Evolutionary conservation across 2,113 vertebrate genomes (phyloP).

Genomic region (Nesogale talazaci): DNA sequence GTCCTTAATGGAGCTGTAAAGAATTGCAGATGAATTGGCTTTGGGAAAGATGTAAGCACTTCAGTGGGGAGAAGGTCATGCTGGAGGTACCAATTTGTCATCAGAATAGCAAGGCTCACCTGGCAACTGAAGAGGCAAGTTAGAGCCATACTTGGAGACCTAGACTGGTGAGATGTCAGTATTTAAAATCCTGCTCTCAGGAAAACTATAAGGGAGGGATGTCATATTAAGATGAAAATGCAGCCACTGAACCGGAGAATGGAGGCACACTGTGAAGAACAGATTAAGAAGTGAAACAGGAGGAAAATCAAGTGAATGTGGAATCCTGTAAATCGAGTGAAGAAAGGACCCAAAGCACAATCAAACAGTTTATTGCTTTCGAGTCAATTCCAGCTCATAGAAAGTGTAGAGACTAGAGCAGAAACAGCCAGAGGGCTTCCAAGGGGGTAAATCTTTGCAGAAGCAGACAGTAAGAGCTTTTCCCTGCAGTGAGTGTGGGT

Average conservation of each 20-base stretch:
- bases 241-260: fast-evolving
- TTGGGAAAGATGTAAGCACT: background rate
- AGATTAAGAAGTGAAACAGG: background rate
- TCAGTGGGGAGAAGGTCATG: background rate
- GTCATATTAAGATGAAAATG: background rate
- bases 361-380: background rate
- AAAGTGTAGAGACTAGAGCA: background rate
- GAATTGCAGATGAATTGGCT: background rate
- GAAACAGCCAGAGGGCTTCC: background rate
- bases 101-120: background rate
- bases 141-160: background rate
- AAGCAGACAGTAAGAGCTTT: background rate
- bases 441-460: background rate
- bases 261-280: background rate
- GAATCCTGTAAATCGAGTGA: background rate
- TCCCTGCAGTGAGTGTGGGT: background rate
- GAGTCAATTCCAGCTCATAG: background rate
- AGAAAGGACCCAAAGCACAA: background rate
- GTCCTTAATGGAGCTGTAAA: background rate
- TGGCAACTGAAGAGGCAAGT: background rate
- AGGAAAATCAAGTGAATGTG: background rate
- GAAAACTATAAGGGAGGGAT: background rate
- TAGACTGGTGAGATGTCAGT: background rate
- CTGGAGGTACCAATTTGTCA: background rate
- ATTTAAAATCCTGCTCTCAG: background rate